These are phyloP conservation scores for Romanogobio albipinnatus DNA, from an alignment of 2,113 vertebrate species.

Conservation along the genomic window DNA sequence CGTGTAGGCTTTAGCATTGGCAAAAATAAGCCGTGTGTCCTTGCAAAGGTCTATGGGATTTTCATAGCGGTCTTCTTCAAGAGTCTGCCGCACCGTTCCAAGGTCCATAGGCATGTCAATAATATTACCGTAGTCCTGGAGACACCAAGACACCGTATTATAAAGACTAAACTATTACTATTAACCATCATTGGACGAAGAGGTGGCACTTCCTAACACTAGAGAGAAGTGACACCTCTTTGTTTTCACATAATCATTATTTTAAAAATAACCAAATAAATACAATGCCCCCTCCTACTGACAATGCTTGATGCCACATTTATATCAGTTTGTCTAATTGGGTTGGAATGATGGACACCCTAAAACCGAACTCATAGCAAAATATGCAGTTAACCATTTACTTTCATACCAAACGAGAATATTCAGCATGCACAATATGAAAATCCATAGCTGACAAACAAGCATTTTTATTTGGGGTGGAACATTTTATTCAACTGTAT, in stretches of 20 bases:
- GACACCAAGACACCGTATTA: slow-evolving; percentile 35
- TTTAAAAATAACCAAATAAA: not conserved
- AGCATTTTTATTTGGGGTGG: no score
- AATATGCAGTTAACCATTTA: no score
- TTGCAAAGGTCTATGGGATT: slow-evolving; percentile 93
- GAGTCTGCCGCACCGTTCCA: slow-evolving; percentile 83
- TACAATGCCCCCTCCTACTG: not conserved
- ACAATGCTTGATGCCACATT: not conserved
- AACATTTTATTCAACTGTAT: no score
- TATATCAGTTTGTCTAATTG: not conserved
- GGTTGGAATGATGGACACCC: no score
- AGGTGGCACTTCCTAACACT: no score
- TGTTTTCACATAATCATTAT: not conserved
- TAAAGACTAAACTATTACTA: not conserved
- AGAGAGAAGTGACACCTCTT: no score
- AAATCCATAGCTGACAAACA: no score
- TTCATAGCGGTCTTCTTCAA: slow-evolving; percentile 88
- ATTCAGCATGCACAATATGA: no score
- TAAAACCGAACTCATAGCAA: no score
- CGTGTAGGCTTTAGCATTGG: slow-evolving; percentile 94
- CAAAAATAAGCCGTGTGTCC: slow-evolving; percentile 93
- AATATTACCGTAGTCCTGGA: slow-evolving; percentile 90
- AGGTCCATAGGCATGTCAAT: slow-evolving; percentile 97
- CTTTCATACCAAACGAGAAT: no score
- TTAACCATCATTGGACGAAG: not conserved